Percentiles rank a stretch among this genome's conserved stretches.
phyloP scores from a whole-genome alignment of 1,140 invertebrate species.

The Diplogasteroides magnus region DNA sequence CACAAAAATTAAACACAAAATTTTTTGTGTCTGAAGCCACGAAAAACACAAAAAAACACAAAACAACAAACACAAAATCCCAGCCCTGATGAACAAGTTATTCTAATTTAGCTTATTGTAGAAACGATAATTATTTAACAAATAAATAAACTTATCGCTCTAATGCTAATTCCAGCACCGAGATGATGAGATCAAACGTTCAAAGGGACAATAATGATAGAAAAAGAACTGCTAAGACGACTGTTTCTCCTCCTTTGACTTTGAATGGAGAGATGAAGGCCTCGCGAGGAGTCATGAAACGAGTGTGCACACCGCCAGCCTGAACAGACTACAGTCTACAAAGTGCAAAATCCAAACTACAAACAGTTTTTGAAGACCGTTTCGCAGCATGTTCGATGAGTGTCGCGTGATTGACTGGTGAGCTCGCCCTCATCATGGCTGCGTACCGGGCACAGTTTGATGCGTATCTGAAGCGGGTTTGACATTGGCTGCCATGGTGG shows the following conservation, averaged over 20 bases:
- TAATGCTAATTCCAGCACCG: too few species aligned
- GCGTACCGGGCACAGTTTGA: neutral
- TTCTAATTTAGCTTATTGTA: too few species aligned
- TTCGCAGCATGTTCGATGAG: neutral
- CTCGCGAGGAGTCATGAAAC: neutral
- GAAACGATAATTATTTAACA: too few species aligned
- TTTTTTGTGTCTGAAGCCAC: too few species aligned
- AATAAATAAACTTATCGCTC: too few species aligned
- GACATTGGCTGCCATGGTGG: neutral
- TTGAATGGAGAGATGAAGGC: neutral
- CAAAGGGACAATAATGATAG: neutral
- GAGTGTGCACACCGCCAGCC: neutral
- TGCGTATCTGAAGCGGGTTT: neutral
- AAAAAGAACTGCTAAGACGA: neutral
- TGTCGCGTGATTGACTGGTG: too few species aligned
- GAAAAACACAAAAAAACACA: too few species aligned
- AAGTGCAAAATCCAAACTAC: neutral
- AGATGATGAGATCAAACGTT: too few species aligned
- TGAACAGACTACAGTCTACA: neutral
- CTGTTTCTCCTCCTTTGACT: neutral
- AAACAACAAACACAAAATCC: too few species aligned
- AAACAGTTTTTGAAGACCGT: neutral
- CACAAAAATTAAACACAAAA: too few species aligned
- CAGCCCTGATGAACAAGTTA: too few species aligned
- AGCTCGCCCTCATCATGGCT: neutral